Conservation (phyloP, 2,888 invertebrate genomes). For the Cryptocephalus primarius region DNA sequence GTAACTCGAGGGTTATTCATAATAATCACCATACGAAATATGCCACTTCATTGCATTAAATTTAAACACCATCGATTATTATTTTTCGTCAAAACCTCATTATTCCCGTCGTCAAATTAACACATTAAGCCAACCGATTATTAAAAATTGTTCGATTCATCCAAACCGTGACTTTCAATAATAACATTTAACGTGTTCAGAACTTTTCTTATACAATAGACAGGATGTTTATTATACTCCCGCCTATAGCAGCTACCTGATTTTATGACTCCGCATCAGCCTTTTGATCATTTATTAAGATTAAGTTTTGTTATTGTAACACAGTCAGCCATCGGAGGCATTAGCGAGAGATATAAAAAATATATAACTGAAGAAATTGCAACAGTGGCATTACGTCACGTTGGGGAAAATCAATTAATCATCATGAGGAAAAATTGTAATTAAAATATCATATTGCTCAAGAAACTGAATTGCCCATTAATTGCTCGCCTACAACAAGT, state of each 20-base stretch:
- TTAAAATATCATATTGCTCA: no score
- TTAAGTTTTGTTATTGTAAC: conserved; percentile 25
- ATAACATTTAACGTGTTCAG: conserved; percentile 18
- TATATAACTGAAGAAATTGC: conserved; percentile 5
- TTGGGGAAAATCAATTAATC: no score
- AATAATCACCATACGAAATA: neutral
- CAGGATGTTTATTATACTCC: conserved; percentile 28
- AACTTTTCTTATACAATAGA: conserved; percentile 20
- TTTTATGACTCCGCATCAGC: conserved; percentile 17
- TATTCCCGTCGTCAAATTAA: neutral
- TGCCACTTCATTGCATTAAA: neutral
- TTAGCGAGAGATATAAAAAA: conserved; percentile 14
- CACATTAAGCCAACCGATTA: neutral
- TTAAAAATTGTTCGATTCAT: neutral
- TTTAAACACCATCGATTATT: neutral
- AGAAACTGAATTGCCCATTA: no score
- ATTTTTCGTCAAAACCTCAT: no score
- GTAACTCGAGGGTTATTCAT: no score
- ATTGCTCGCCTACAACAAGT: no score
- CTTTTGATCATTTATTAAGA: conserved; percentile 25
- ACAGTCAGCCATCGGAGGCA: conserved; percentile 16
- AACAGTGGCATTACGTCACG: neutral
- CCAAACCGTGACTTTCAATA: conserved; percentile 22
- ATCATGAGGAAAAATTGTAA: no score
- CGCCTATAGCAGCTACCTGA: conserved; percentile 17